Conservation (phyloP, 2,888 invertebrate species). For the Lasioglossum zephyrum region DNA sequence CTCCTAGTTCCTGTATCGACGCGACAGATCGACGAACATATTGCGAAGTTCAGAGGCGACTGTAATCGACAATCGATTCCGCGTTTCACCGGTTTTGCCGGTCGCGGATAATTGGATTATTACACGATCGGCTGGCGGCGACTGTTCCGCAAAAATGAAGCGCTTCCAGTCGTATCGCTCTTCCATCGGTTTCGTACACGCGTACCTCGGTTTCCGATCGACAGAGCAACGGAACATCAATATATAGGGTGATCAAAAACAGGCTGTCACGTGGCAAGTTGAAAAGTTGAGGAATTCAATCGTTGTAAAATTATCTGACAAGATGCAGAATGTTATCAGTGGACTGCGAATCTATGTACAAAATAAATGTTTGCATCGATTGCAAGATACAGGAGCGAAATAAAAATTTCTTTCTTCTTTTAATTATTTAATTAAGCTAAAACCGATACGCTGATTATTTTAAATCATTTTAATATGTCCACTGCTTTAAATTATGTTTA, state of each 20-base stretch:
- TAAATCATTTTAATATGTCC: too few relatives aligned
- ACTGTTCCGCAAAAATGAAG: constrained; percentile 34
- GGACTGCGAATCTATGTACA: too few relatives aligned
- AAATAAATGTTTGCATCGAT: too few relatives aligned
- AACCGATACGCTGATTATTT: too few relatives aligned
- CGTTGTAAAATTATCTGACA: not conserved
- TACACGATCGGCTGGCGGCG: constrained; percentile 32
- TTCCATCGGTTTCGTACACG: constrained; percentile 28
- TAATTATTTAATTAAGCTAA: too few relatives aligned
- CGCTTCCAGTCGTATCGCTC: constrained; percentile 37
- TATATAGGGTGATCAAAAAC: not conserved
- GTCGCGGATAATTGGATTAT: constrained; percentile 47
- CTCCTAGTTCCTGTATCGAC: not conserved
- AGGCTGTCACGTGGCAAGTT: not conserved
- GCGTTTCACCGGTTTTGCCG: not conserved
- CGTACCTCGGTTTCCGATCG: constrained; percentile 33
- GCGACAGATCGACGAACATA: not conserved
- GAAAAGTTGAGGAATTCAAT: not conserved
- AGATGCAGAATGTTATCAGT: not conserved
- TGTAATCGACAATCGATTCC: not conserved
- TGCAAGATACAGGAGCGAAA: too few relatives aligned
- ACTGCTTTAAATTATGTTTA: too few relatives aligned
- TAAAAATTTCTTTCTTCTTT: too few relatives aligned
- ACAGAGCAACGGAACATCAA: not conserved
- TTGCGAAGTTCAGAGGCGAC: not conserved